Evolutionary conservation across 2,888 invertebrate species (phyloP), one percentile per base, ranked within the genome.

Genomic region (Tiliacea aurago): DNA sequence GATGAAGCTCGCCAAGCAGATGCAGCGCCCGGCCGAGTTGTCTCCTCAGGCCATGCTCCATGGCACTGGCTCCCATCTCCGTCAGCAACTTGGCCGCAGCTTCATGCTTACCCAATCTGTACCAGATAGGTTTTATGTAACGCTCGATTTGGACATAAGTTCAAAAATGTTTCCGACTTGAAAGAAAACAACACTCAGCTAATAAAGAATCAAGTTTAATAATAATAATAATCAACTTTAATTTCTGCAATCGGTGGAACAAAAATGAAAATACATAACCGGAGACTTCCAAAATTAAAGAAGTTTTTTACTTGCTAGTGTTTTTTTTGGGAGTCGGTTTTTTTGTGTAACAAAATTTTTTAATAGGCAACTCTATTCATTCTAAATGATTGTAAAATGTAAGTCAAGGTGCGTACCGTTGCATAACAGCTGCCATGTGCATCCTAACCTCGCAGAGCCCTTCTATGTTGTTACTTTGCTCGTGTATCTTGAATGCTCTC

Each of bases 371-470:
- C 11, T 58, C 4, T 59, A 13, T 47, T 37, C 1, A 15, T 20
- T 41, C 5, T 18, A n/a, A 45, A 58, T 37, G 1, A 28, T 47
- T 63, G 5, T n/a, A 28, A 55, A 68, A 63, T 5, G 3, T 59
- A 28, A 61, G 15, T 55, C 23, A 70, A 63, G 66, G 23, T 53
- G 33, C 37, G 9, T 68, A 97, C 97, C 92, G 95, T 86, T 97
- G 94, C 92, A 96, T 95, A 0, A 97, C 97, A 70, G 96, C 94
- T 5, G 97, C 96, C 58, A 97, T 86, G 76, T 97, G 96, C 93
- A 97, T 97, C 86, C 92, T 93, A 0, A 95, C 94, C 82, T 96
- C 95, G 76, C 97, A 97, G 13, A 96, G 88, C 1, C 96, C 97
- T 73, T 93, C 91, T 1, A 94, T 85, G 70, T 96, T 93, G 1